Conservation (phyloP, 2,113 vertebrate genomes). For the Gambusia affinis region DNA sequence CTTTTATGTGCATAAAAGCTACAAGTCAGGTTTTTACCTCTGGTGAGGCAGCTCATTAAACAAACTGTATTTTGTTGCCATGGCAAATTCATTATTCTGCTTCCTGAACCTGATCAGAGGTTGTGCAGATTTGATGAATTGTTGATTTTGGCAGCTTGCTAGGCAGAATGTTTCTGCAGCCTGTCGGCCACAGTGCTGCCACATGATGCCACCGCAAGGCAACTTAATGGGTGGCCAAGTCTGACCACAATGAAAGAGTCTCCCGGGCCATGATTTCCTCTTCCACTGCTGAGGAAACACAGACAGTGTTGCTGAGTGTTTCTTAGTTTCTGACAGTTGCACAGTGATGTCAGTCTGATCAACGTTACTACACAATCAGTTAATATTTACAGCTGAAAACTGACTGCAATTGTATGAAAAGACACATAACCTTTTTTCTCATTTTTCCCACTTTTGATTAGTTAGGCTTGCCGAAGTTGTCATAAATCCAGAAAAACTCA, state of each 20-base stretch:
- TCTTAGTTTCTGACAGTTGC: not conserved
- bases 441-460: not conserved
- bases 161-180: slow-evolving; percentile 65
- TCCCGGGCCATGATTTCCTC: slow-evolving; percentile 65
- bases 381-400: not conserved
- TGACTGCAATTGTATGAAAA: not conserved
- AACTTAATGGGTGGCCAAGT: slow-evolving; percentile 73
- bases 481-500: not conserved
- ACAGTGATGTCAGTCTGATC: slow-evolving; percentile 35
- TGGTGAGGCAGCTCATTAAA: slow-evolving; percentile 36
- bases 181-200: slow-evolving; percentile 60
- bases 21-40: slow-evolving; percentile 29
- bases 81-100: slow-evolving; percentile 48
- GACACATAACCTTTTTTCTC: not conserved
- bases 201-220: slow-evolving; percentile 63
- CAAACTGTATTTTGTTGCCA: slow-evolving; percentile 43
- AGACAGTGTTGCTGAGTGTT: slow-evolving; percentile 7
- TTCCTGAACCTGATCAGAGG: slow-evolving; percentile 33
- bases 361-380: slow-evolving; percentile 7
- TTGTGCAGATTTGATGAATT: slow-evolving; percentile 63
- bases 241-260: slow-evolving; percentile 69
- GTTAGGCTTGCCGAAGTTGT: not conserved
- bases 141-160: slow-evolving; percentile 68
- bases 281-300: slow-evolving; percentile 58
- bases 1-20: slow-evolving; percentile 22